Evolutionary conservation across 53 echinoderm and acorn worm species (phyloP).

Genomic region (Pentamera pediparva): DNA sequence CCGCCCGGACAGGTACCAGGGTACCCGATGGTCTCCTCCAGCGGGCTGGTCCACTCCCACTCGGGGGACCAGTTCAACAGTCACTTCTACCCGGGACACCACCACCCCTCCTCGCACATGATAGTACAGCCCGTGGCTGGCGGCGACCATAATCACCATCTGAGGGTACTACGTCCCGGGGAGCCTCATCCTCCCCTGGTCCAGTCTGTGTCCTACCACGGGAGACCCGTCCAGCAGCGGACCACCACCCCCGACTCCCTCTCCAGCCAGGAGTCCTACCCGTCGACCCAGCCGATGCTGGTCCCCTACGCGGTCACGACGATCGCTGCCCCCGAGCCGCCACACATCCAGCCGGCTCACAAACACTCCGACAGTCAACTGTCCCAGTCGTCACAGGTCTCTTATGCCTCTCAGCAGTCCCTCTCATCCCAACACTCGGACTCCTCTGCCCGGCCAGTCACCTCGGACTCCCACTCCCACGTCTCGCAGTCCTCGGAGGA

Average conservation of each 20-base stretch:
- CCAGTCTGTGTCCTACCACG: conserved; percentile 38
- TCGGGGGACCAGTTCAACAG: conserved; percentile 75
- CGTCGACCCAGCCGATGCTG: conserved; percentile 28
- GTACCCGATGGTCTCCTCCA: conserved; percentile 8
- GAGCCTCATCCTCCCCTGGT: conserved; percentile 33
- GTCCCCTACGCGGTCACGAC: conserved; percentile 26
- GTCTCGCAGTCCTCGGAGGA: conserved; percentile 83
- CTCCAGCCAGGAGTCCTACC: conserved; percentile 77
- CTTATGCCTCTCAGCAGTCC: conserved; percentile 88
- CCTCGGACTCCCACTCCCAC: conserved; percentile 67
- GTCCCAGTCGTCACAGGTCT: conserved; percentile 42
- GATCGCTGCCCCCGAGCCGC: not conserved
- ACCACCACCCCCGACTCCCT: conserved; percentile 81
- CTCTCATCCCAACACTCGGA: conserved; percentile 89
- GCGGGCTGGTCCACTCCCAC: conserved; percentile 67
- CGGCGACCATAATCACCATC: conserved; percentile 37
- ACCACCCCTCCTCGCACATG: conserved; percentile 23
- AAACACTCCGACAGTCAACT: conserved; percentile 97
- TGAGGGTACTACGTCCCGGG: conserved; percentile 3
- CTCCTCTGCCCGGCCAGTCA: conserved; percentile 70
- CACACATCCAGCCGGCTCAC: conserved; percentile 48
- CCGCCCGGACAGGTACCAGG: conserved; percentile 11
- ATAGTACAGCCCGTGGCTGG: conserved; percentile 13
- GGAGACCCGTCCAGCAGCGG: conserved; percentile 45
- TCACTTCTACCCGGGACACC: conserved; percentile 47